A percentile compares a stretch with the other conserved stretches of the same genome.
These are phyloP conservation scores for Neodiprion fabricii DNA, from an alignment of 1,140 invertebrate genomes.

Conservation along the genomic window DNA sequence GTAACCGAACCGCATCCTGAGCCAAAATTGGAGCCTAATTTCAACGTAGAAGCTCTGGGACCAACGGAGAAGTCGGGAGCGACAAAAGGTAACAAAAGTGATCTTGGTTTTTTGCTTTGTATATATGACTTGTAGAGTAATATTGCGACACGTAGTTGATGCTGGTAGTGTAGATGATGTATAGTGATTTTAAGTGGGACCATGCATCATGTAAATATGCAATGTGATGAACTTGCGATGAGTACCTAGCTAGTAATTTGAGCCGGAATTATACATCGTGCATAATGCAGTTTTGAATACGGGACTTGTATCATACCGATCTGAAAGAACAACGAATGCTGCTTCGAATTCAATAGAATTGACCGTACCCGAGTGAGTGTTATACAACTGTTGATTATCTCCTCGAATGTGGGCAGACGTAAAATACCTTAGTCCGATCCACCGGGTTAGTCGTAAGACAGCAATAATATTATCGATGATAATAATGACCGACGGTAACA, in stretches of 20 bases:
- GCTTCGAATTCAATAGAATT: background rate
- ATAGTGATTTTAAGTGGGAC: background rate
- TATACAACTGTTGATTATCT: background rate
- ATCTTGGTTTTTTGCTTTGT: background rate
- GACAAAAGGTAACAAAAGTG: slow-evolving; percentile 44
- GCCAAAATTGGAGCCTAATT: slow-evolving; percentile 52
- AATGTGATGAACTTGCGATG: background rate
- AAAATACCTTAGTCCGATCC: background rate
- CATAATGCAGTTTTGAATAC: background rate
- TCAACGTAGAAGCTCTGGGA: slow-evolving; percentile 44
- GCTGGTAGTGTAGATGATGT: background rate
- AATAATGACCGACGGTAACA: background rate
- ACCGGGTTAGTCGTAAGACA: background rate
- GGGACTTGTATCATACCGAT: background rate
- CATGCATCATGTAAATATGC: background rate
- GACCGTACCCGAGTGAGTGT: too few relatives aligned
- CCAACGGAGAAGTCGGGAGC: slow-evolving; percentile 38
- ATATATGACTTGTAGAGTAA: background rate
- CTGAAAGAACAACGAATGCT: background rate
- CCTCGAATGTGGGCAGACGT: too few relatives aligned
- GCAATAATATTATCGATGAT: slow-evolving; percentile 1
- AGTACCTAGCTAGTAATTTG: background rate
- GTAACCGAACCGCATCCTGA: slow-evolving; percentile 57
- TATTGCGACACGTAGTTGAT: background rate
- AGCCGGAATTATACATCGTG: background rate